Percentiles rank a stretch among this genome's conserved stretches.
Evolutionary conservation across 2,888 invertebrate species (phyloP).

Genomic region (Ethmia dodecea): DNA sequence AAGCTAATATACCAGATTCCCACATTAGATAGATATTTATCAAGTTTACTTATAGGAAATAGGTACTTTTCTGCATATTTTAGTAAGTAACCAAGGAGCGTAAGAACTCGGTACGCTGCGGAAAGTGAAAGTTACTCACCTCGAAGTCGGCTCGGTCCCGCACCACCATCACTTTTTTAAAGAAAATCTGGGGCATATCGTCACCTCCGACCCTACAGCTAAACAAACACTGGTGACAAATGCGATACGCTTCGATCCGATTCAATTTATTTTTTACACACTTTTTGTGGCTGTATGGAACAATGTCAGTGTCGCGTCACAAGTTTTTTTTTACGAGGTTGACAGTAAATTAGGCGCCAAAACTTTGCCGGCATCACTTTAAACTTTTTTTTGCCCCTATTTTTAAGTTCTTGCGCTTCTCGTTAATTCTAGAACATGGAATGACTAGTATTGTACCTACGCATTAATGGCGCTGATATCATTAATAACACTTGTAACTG

Average conservation of each 20-base stretch:
- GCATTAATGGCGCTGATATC: too few species aligned
- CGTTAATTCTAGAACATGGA: too few species aligned
- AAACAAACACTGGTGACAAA: background rate
- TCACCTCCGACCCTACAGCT: conserved; percentile 36
- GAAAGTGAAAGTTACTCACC: conserved; percentile 73
- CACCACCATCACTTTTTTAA: conserved; percentile 74
- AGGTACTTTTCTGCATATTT: too few species aligned
- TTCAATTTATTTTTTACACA: conserved; percentile 4
- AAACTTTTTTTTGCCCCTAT: conserved; percentile 3
- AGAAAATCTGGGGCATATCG: conserved; percentile 73
- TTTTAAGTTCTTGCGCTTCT: conserved; percentile 7
- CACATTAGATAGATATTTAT: too few species aligned
- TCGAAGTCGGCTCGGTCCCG: conserved; percentile 63
- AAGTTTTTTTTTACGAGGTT: background rate
- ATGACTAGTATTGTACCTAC: too few species aligned
- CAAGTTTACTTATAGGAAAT: too few species aligned
- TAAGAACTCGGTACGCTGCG: conserved; percentile 18
- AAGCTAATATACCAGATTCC: too few species aligned
- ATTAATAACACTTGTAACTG: too few species aligned
- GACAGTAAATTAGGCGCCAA: background rate
- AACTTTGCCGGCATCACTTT: background rate
- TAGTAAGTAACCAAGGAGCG: too few species aligned
- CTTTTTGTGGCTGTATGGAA: too few species aligned
- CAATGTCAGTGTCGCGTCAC: conserved; percentile 7
- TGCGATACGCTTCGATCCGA: conserved; percentile 9